Evolutionary conservation across 2,888 invertebrate species (phyloP).

Genomic region (Mythimna pallens): DNA sequence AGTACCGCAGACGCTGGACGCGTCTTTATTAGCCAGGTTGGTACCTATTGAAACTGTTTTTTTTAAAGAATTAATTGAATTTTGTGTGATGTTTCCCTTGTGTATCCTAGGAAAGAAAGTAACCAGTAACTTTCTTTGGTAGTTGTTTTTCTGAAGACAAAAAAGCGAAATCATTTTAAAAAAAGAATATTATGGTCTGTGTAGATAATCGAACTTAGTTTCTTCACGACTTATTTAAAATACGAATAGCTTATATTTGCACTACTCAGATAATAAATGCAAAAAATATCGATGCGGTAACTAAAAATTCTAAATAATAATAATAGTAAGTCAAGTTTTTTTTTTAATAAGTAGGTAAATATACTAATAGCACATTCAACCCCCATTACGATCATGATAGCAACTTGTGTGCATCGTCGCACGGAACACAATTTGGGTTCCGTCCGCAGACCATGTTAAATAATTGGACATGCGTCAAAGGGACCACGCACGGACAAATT

Average conservation of each 20-base stretch:
- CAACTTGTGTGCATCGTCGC: conserved; percentile 26
- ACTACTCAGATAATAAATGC: too few species aligned
- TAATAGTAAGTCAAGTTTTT: too few species aligned
- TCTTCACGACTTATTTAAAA: neutral
- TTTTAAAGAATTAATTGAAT: neutral
- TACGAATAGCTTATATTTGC: too few species aligned
- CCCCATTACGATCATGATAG: conserved; percentile 28
- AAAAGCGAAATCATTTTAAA: neutral
- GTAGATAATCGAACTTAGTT: neutral
- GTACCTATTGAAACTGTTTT: conserved; percentile 35
- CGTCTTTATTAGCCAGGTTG: conserved; percentile 92
- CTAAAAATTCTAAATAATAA: too few species aligned
- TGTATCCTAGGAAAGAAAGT: neutral
- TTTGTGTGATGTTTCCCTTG: neutral
- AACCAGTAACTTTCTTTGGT: neutral
- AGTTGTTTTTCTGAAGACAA: neutral
- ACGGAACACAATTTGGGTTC: conserved; percentile 45
- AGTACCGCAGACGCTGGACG: conserved; percentile 91
- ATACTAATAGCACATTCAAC: conserved; percentile 18
- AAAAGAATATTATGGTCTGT: too few species aligned
- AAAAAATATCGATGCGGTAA: too few species aligned
- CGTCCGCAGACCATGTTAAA: conserved; percentile 40
- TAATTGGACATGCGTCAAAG: conserved; percentile 52
- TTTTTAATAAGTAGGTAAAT: too few species aligned
- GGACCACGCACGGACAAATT: conserved; percentile 55